Evolutionary conservation across 2,888 invertebrate genomes (phyloP).

Genomic region (Hydrotaea cyrtoneurina): DNA sequence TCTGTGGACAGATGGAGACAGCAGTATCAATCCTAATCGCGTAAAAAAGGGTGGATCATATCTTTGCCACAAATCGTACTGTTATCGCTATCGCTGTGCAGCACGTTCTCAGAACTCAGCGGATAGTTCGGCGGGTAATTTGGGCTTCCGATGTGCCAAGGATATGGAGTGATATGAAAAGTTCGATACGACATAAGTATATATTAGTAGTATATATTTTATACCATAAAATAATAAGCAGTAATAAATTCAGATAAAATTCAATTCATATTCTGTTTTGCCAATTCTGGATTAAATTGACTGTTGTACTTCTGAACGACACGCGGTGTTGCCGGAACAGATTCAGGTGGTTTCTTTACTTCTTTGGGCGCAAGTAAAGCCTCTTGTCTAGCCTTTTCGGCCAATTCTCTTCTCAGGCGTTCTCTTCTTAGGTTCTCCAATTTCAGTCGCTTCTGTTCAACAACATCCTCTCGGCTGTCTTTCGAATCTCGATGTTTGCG

Average conservation of each 20-base stretch:
- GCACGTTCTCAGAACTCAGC: constrained; percentile 96
- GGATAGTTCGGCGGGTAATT: constrained; percentile 95
- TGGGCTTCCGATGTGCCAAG: constrained; percentile 95
- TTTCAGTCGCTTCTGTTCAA: constrained; percentile 75
- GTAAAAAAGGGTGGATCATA: constrained; percentile 99
- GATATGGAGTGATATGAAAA: constrained; percentile 58
- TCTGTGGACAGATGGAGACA: constrained; percentile 84
- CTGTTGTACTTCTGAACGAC: constrained; percentile 94
- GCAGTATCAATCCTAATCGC: constrained; percentile 82
- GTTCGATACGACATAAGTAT: not conserved
- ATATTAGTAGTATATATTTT: not conserved
- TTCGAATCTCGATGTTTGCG: constrained; percentile 31
- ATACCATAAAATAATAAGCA: constrained; percentile 21
- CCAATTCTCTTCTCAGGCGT: constrained; percentile 89
- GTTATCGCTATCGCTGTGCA: constrained; percentile 96
- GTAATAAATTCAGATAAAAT: not conserved
- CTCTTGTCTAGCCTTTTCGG: constrained; percentile 88
- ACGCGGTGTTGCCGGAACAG: constrained; percentile 73
- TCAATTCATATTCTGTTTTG: constrained; percentile 86
- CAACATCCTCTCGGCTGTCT: constrained; percentile 48
- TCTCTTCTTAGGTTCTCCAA: constrained; percentile 74
- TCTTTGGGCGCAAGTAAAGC: constrained; percentile 85
- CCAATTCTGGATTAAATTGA: constrained; percentile 96
- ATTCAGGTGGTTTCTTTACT: constrained; percentile 47
- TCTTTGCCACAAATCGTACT: constrained; percentile 93